These are phyloP conservation scores for Paramormyrops kingsleyae DNA, from an alignment of 2,113 vertebrate genomes.

Conservation along the genomic window DNA sequence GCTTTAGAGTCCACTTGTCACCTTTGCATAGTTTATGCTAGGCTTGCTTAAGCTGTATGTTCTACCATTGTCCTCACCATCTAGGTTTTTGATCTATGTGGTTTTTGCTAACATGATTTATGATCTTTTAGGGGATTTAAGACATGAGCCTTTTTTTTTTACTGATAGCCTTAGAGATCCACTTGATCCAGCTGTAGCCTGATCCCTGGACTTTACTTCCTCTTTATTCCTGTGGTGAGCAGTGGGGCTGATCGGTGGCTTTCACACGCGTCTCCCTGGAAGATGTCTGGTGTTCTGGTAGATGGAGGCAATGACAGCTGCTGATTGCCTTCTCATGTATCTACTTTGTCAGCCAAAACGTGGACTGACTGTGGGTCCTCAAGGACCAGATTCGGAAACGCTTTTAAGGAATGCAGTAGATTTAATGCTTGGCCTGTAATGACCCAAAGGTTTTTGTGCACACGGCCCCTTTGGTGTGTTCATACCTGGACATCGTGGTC, in stretches of 20 bases:
- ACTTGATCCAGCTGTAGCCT: neutral
- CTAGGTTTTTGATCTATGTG: neutral
- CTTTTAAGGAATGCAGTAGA: neutral
- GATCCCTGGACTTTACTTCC: neutral
- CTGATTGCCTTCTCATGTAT: neutral
- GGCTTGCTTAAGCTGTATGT: neutral
- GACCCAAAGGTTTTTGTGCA: neutral
- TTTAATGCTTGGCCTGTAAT: neutral
- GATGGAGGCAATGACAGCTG: neutral
- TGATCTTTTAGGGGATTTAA: neutral
- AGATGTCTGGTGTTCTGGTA: neutral
- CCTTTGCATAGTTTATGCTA: neutral
- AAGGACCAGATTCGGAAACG: too few relatives aligned
- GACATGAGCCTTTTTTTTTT: neutral
- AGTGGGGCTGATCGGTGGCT: neutral
- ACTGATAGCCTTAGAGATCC: neutral
- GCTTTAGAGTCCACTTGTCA: neutral
- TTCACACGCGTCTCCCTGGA: neutral
- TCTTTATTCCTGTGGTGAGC: neutral
- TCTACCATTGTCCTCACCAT: neutral
- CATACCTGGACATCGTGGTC: neutral
- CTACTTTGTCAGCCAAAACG: neutral
- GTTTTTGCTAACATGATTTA: neutral
- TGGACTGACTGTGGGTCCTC: too few relatives aligned
- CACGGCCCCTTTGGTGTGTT: neutral